Conservation (phyloP, 1,140 invertebrate genomes). For the Medauroidea extradentata region DNA sequence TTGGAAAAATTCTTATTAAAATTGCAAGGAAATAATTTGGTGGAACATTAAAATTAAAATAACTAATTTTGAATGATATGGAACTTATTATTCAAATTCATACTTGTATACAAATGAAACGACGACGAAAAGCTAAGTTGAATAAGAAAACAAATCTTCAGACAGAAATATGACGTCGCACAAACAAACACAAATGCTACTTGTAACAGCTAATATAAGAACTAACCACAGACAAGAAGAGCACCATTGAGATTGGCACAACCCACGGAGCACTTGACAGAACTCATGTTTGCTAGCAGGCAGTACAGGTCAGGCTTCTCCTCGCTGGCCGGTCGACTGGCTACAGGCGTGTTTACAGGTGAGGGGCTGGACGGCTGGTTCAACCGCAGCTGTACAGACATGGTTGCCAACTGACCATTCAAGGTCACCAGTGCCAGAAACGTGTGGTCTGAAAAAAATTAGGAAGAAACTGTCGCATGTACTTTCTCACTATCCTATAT, state of each 20-base stretch:
- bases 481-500: no score
- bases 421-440: constrained; percentile 63
- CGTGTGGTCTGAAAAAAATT: constrained; percentile 50
- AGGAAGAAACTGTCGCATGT: neutral
- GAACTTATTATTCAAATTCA: no score
- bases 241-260: constrained; percentile 62
- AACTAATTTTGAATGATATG: no score
- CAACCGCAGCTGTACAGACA: constrained; percentile 59
- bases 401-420: constrained; percentile 54
- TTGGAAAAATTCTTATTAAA: no score
- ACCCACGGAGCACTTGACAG: constrained; percentile 68
- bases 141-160: no score
- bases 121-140: no score
- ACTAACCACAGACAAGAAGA: constrained; percentile 68
- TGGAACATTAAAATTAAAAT: no score
- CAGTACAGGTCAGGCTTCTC: constrained; percentile 54
- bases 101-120: no score
- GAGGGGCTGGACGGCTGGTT: constrained; percentile 46
- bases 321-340: constrained; percentile 33
- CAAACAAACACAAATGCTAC: no score
- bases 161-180: no score
- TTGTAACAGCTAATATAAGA: no score
- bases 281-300: constrained; percentile 61
- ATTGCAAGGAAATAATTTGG: no score
- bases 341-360: constrained; percentile 32